A percentile compares a stretch with the other conserved stretches of the same genome.
Evolutionary conservation across 1,140 invertebrate genomes (phyloP).

Genomic region (Trachymyrmex cornetzi): DNA sequence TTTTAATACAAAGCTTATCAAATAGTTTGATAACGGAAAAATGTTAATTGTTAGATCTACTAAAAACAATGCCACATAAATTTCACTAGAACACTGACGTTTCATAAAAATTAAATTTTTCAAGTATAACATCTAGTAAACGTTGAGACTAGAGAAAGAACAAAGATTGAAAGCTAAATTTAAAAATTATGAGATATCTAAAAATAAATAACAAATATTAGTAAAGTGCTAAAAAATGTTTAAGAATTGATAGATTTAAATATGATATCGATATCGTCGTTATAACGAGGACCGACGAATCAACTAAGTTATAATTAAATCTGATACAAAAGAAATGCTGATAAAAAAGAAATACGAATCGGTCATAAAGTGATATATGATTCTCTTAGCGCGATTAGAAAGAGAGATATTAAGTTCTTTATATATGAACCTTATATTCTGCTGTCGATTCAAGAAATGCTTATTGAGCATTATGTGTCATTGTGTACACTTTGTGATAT

Average conservation of each 20-base stretch:
- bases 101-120: neutral
- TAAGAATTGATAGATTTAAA: neutral
- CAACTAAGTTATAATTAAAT: neutral
- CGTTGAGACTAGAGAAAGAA: neutral
- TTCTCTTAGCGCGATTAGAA: slow-evolving; percentile 27
- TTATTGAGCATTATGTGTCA: neutral
- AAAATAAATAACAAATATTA: slow-evolving; percentile 14
- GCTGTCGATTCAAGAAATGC: neutral
- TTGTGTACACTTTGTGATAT: neutral
- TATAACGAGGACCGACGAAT: neutral
- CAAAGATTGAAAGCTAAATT: neutral
- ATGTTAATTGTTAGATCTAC: neutral
- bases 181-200: neutral
- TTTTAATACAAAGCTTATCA: neutral
- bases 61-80: neutral
- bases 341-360: slow-evolving; percentile 12
- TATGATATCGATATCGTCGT: neutral
- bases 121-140: neutral
- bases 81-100: neutral
- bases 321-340: neutral
- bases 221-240: neutral
- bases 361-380: slow-evolving; percentile 22
- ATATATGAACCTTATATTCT: neutral
- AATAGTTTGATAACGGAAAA: neutral
- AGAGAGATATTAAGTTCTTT: slow-evolving; percentile 5